Percentiles rank a stretch among this genome's conserved stretches.
Conservation (phyloP, 1,140 invertebrate genomes). For the Apocrypta bakeri region DNA sequence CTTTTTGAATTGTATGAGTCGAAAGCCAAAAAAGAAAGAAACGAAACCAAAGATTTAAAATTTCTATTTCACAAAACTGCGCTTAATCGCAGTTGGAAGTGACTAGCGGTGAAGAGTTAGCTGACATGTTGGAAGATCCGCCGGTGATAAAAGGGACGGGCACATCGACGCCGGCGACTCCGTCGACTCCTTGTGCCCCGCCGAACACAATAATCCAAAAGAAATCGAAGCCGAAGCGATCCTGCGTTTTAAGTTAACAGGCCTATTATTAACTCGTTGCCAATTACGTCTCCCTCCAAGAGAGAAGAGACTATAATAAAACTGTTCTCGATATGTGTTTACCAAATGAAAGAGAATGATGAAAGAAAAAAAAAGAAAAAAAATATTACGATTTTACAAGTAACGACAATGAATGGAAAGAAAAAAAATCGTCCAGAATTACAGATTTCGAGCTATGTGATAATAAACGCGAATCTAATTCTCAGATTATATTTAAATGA, state of each 20-base stretch:
- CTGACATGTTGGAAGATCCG: constrained; percentile 71
- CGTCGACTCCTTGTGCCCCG: constrained; percentile 66
- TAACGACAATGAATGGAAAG: background rate
- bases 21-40: constrained; percentile 10
- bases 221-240: constrained; percentile 70
- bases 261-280: constrained; percentile 25
- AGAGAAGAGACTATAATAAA: constrained; percentile 30
- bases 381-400: background rate
- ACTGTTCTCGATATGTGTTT: constrained; percentile 17
- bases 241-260: constrained; percentile 71
- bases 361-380: background rate
- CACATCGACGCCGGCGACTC: constrained; percentile 67
- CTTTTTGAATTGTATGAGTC: background rate
- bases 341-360: constrained; percentile 7
- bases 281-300: constrained; percentile 16
- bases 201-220: constrained; percentile 65
- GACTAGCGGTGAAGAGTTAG: constrained; percentile 70
- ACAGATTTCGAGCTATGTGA: constrained; percentile 46
- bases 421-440: constrained; percentile 29
- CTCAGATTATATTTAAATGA: constrained; percentile 40
- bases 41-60: constrained; percentile 28
- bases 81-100: constrained; percentile 67
- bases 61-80: constrained; percentile 41
- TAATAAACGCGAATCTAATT: constrained; percentile 39
- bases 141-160: constrained; percentile 67